phyloP scores from a whole-genome alignment of 2,888 invertebrate genomes.

The Entomobrya proxima region DNA sequence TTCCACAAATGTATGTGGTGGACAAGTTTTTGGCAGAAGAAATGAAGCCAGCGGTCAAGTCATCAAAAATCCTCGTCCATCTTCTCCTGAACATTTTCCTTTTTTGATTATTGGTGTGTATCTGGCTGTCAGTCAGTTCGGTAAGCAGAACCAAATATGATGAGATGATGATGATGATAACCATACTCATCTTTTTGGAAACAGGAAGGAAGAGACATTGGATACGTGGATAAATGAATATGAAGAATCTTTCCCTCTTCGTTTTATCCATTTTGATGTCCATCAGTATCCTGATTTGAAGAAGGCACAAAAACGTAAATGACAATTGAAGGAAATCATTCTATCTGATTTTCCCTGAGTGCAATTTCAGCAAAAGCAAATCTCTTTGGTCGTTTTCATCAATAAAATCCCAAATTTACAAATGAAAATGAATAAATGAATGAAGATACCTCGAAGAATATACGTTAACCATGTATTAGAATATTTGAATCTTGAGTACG shows the following conservation, averaged over 20 bases:
- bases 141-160: background rate
- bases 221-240: constrained; percentile 52
- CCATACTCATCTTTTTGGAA: constrained; percentile 32
- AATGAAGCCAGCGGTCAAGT: constrained; percentile 75
- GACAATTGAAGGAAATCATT: constrained; percentile 67
- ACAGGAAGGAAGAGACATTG: constrained; percentile 47
- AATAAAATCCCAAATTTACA: constrained; percentile 5
- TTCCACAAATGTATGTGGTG: background rate
- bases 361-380: constrained; percentile 10
- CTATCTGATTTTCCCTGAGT: constrained; percentile 22
- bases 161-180: background rate
- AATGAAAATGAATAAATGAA: constrained; percentile 48
- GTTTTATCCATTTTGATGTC: constrained; percentile 63
- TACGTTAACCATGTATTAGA: constrained; percentile 24
- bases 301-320: constrained; percentile 24
- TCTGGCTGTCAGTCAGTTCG: background rate
- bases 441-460: constrained; percentile 50
- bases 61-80: constrained; percentile 70
- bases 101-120: constrained; percentile 41
- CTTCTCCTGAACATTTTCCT: constrained; percentile 2
- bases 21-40: constrained; percentile 73
- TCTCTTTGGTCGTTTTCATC: constrained; percentile 25
- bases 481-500: constrained; percentile 11
- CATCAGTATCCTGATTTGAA: constrained; percentile 62
- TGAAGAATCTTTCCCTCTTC: constrained; percentile 15